Evolutionary conservation across 2,797 vertebrate species (phyloP).

Genomic region (Phaenicophaeus curvirostris): DNA sequence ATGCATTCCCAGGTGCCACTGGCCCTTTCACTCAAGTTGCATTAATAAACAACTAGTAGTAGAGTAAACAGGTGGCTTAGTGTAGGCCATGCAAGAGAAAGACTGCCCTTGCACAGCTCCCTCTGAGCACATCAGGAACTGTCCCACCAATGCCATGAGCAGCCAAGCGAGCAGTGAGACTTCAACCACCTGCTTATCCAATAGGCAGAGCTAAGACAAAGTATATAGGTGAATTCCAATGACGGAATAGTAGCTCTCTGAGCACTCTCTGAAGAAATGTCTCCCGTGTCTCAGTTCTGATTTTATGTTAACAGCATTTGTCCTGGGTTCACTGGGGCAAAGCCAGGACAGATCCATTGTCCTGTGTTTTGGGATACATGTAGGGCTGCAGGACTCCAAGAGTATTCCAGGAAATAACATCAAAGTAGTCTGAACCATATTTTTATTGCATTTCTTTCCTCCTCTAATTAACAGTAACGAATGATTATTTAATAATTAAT

Average conservation of each 20-base stretch:
- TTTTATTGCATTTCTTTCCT: not conserved
- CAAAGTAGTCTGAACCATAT: not conserved
- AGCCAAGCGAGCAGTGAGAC: not conserved
- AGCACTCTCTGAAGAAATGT: not conserved
- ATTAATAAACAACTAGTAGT: not conserved
- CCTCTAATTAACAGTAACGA: not conserved
- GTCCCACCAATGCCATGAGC: not conserved
- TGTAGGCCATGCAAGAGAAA: not conserved
- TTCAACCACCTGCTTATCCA: not conserved
- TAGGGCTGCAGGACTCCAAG: not conserved
- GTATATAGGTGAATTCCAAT: not conserved
- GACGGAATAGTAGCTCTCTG: not conserved
- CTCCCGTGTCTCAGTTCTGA: not conserved
- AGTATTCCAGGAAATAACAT: not conserved
- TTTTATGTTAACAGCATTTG: not conserved
- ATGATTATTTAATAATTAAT: not conserved
- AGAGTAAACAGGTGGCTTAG: not conserved
- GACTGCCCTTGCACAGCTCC: not conserved
- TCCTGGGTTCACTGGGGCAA: not conserved
- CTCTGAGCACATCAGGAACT: not conserved
- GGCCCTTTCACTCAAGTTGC: not conserved
- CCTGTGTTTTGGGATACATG: not conserved
- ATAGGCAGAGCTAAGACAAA: not conserved
- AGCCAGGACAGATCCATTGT: not conserved
- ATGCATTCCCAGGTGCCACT: not conserved